A percentile compares a stretch with the other conserved stretches of the same genome.
Conservation (phyloP, 2,113 vertebrate genomes). For the Eidolon helvum region DNA sequence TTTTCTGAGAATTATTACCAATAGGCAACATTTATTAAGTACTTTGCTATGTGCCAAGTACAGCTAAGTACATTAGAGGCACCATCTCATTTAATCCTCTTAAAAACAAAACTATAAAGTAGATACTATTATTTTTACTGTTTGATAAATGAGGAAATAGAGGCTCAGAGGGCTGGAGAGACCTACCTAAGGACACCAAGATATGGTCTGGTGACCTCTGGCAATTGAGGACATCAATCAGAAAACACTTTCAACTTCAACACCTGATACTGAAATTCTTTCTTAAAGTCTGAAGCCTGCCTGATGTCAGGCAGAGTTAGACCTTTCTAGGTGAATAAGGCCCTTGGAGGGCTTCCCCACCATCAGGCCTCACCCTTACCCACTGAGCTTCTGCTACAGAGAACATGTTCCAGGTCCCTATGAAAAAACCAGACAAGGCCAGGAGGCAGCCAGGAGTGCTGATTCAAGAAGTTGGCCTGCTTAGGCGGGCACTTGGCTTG, state of each 20-base stretch:
- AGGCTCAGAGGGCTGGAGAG: neutral
- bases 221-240: neutral
- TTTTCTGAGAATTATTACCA: neutral
- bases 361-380: neutral
- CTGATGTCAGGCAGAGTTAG: neutral
- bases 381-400: neutral
- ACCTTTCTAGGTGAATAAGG: neutral
- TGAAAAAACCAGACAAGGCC: neutral
- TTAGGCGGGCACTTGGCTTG: accelerated
- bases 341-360: neutral
- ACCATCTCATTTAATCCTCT: neutral
- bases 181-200: neutral
- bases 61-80: neutral
- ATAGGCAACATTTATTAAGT: neutral
- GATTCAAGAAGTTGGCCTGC: neutral
- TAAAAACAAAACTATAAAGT: neutral
- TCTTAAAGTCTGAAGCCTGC: neutral
- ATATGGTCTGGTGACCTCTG: neutral
- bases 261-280: neutral
- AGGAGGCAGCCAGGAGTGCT: neutral
- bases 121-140: neutral
- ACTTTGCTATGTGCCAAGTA: neutral
- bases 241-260: neutral
- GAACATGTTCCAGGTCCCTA: neutral
- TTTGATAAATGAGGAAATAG: neutral